phyloP scores from a whole-genome alignment of 1,140 invertebrate species.

The Apis laboriosa region DNA sequence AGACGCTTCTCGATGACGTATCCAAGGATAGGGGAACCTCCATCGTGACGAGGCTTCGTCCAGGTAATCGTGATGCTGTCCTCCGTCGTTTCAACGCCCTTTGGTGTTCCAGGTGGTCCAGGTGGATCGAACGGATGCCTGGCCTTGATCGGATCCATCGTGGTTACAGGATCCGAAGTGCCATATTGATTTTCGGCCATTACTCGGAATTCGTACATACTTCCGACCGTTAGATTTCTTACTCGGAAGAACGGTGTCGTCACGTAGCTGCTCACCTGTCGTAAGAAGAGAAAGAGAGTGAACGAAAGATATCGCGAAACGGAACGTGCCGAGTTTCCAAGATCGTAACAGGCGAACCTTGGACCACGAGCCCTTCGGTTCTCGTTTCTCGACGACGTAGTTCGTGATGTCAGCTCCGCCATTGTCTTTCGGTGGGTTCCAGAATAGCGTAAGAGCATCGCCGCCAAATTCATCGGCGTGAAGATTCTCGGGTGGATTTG shows the following conservation, averaged over 20 bases:
- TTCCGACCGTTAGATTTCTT: conserved; percentile 94
- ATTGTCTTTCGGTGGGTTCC: conserved; percentile 97
- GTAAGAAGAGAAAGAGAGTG: neutral
- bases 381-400: conserved; percentile 97
- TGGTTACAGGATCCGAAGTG: conserved; percentile 94
- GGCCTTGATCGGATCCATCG: conserved; percentile 93
- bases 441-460: conserved; percentile 96
- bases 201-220: conserved; percentile 98
- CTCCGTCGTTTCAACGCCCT: conserved; percentile 92
- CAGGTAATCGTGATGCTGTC: conserved; percentile 97
- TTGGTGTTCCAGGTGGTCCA: conserved; percentile 92
- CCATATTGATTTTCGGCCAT: conserved; percentile 99
- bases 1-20: conserved; percentile 96
- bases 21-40: conserved; percentile 94
- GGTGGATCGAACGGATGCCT: conserved; percentile 98
- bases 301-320: too few species aligned
- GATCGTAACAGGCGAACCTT: conserved; percentile 81
- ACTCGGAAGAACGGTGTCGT: conserved; percentile 93
- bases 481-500: conserved; percentile 92
- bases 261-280: conserved; percentile 92
- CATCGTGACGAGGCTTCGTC: conserved; percentile 96
- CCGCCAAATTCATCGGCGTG: conserved; percentile 96
- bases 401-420: conserved; percentile 97
- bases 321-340: too few species aligned
- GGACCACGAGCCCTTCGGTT: conserved; percentile 91